Evolutionary conservation across 2,113 vertebrate genomes (phyloP).

Genomic region (Leptosomus discolor): DNA sequence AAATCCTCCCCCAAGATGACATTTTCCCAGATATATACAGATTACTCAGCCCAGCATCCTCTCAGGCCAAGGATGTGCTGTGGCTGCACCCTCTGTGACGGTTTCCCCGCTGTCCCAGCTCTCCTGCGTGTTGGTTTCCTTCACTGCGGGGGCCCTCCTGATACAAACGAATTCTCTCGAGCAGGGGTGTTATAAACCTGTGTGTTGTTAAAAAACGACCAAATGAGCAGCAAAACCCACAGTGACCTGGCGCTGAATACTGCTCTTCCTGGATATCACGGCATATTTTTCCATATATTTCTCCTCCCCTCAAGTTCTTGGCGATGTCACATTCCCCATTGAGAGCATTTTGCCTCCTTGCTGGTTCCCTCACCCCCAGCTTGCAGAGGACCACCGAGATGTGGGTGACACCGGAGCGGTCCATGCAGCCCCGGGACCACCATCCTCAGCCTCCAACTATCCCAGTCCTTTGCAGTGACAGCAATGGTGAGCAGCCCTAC

Average conservation of each 20-base stretch:
- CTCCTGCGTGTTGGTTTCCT: neutral
- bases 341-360: neutral
- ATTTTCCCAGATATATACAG: neutral
- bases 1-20: neutral
- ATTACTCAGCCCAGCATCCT: neutral
- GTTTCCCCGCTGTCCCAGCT: neutral
- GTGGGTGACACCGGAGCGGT: neutral
- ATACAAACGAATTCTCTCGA: neutral
- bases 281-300: neutral
- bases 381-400: neutral
- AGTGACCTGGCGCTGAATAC: neutral
- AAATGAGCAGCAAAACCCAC: neutral
- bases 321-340: neutral
- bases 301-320: neutral
- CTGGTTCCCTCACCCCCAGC: neutral
- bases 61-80: neutral
- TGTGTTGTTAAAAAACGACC: neutral
- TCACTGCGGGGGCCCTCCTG: neutral
- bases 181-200: fast-evolving
- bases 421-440: fast-evolving
- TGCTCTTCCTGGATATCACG: neutral
- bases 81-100: neutral
- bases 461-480: neutral
- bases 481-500: fast-evolving
- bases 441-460: neutral